These are phyloP conservation scores for Dipodomys spectabilis DNA, from an alignment of 2,113 vertebrate species.

Conservation along the genomic window DNA sequence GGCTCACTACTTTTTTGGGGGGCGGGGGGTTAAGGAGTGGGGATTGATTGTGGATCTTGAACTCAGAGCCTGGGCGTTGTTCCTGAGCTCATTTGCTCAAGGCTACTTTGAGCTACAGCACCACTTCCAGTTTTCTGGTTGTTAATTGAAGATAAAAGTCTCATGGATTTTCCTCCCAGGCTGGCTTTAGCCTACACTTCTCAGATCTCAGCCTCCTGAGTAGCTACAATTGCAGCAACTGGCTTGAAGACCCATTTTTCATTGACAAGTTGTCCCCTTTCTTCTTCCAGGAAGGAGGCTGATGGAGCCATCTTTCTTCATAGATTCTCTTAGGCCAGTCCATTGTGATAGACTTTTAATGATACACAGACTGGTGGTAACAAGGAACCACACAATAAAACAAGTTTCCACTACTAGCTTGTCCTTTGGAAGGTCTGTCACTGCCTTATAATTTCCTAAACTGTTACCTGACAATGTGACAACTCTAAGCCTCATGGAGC, in stretches of 20 bases:
- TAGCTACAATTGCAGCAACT: too few species aligned
- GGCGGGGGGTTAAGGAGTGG: too few species aligned
- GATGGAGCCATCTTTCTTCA: background rate
- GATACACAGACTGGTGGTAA: background rate
- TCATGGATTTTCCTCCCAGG: too few species aligned
- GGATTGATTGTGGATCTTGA: too few species aligned
- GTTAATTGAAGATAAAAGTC: too few species aligned
- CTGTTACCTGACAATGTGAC: background rate
- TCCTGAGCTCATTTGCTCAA: too few species aligned
- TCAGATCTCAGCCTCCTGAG: too few species aligned
- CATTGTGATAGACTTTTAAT: background rate
- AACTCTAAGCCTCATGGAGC: background rate
- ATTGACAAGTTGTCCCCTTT: background rate
- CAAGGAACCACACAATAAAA: background rate
- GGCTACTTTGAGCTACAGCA: too few species aligned
- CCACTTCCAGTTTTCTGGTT: too few species aligned
- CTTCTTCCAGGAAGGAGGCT: background rate
- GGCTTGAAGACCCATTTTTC: background rate
- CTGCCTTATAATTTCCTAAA: background rate
- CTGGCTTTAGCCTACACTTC: too few species aligned
- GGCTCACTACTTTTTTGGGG: too few species aligned
- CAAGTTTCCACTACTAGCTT: background rate
- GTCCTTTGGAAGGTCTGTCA: background rate
- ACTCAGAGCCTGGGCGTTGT: too few species aligned
- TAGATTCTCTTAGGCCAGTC: background rate